phyloP scores from a whole-genome alignment of 2,888 invertebrate species.

The Acheta domesticus region DNA sequence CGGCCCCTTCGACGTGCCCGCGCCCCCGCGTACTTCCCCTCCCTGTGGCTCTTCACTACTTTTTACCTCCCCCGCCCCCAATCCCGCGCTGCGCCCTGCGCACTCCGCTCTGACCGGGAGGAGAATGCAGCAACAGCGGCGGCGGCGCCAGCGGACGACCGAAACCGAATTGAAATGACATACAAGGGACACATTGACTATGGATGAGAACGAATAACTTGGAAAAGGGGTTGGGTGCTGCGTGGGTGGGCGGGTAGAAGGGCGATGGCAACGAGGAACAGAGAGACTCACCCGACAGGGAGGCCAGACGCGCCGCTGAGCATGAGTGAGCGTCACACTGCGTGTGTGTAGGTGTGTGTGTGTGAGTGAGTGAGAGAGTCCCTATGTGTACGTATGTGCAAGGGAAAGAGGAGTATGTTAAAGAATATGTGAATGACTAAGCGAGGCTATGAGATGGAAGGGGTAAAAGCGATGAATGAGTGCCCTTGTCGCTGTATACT shows the following conservation, averaged over 20 bases:
- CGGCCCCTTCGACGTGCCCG: not conserved
- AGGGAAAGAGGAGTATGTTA: not conserved
- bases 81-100: not conserved
- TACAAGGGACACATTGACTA: slow-evolving; percentile 18
- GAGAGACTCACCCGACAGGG: not conserved
- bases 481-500: too few species aligned
- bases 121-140: not conserved
- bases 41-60: not conserved
- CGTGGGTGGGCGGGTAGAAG: not conserved
- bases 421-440: not conserved
- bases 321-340: not conserved
- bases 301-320: not conserved
- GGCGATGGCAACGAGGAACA: not conserved
- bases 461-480: too few species aligned
- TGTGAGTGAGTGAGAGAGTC: not conserved
- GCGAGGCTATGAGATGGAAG: too few species aligned
- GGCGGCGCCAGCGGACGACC: not conserved
- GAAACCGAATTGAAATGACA: slow-evolving; percentile 18
- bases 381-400: not conserved
- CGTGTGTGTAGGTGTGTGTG: not conserved
- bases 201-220: slow-evolving; percentile 18
- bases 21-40: not conserved
- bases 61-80: not conserved
- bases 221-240: not conserved
- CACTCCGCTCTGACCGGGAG: not conserved